phyloP scores from a whole-genome alignment of 2,888 invertebrate genomes.

The Helleia helle region DNA sequence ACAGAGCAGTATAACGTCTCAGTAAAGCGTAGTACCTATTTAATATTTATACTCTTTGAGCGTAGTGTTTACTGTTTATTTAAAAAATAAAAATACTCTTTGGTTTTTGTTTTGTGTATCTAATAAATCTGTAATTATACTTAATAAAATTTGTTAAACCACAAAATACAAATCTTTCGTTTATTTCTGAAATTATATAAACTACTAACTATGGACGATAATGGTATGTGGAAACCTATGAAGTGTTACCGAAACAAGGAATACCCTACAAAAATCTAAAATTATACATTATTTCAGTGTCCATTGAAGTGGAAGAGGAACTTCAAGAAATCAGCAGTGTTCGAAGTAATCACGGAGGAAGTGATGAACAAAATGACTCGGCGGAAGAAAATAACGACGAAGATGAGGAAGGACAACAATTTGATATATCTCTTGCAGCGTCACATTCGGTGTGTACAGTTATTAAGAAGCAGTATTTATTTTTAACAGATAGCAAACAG shows the following conservation, averaged over 20 bases:
- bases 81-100: too few species aligned
- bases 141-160: background rate
- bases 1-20: background rate
- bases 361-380: slow-evolving; percentile 15
- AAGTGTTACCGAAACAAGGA: too few species aligned
- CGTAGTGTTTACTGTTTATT: too few species aligned
- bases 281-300: background rate
- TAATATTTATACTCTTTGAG: too few species aligned
- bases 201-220: slow-evolving; percentile 29
- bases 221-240: slow-evolving; percentile 25
- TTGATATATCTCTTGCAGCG: slow-evolving; percentile 53
- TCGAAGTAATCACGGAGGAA: too few species aligned
- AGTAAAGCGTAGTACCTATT: too few species aligned
- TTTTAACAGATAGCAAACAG: too few species aligned
- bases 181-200: too few species aligned
- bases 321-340: background rate
- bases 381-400: slow-evolving; percentile 21
- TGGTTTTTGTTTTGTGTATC: slow-evolving; percentile 5
- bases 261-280: too few species aligned
- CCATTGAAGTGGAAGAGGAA: slow-evolving; percentile 11
- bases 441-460: slow-evolving; percentile 53
- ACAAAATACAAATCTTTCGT: too few species aligned
- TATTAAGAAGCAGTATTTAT: background rate
- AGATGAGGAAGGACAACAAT: slow-evolving; percentile 38
- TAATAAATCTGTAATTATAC: background rate